phyloP scores from a whole-genome alignment of 2,888 invertebrate genomes.

The Erebia ligea region DNA sequence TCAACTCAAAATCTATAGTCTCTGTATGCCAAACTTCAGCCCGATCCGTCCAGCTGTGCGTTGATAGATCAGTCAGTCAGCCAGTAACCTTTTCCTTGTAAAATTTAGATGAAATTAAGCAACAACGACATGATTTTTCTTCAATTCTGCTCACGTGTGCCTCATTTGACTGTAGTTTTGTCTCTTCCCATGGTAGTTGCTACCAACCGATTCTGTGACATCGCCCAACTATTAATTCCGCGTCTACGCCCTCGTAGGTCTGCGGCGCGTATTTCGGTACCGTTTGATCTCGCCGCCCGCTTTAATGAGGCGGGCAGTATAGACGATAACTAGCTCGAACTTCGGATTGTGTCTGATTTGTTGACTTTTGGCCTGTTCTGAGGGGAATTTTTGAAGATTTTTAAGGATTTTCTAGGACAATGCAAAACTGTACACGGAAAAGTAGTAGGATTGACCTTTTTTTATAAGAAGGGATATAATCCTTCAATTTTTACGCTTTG shows the following conservation, averaged over 20 bases:
- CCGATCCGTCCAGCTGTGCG: no score
- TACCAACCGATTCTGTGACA: conserved; percentile 27
- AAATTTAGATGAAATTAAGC: no score
- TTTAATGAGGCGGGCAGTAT: conserved; percentile 77
- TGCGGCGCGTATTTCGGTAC: conserved; percentile 80
- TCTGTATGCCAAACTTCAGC: no score
- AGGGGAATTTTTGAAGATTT: conserved; percentile 31
- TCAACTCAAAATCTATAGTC: no score
- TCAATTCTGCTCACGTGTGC: neutral
- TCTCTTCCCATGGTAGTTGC: neutral
- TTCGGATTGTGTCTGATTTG: conserved; percentile 73
- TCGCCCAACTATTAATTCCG: conserved; percentile 38
- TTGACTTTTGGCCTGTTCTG: conserved; percentile 48
- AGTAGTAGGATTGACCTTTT: no score
- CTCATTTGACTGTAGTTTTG: conserved; percentile 19
- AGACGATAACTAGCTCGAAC: conserved; percentile 75
- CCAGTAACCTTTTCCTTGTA: no score
- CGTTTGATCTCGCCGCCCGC: conserved; percentile 85
- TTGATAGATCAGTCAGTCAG: no score
- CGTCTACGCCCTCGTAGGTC: conserved; percentile 63
- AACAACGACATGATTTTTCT: neutral
- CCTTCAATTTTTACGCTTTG: no score
- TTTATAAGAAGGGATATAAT: no score
- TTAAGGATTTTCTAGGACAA: neutral
- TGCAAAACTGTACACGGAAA: no score